Evolutionary conservation across 1,140 invertebrate species (phyloP), one percentile per base, ranked within the genome.

Genomic region (Drosophila neocordata): DNA sequence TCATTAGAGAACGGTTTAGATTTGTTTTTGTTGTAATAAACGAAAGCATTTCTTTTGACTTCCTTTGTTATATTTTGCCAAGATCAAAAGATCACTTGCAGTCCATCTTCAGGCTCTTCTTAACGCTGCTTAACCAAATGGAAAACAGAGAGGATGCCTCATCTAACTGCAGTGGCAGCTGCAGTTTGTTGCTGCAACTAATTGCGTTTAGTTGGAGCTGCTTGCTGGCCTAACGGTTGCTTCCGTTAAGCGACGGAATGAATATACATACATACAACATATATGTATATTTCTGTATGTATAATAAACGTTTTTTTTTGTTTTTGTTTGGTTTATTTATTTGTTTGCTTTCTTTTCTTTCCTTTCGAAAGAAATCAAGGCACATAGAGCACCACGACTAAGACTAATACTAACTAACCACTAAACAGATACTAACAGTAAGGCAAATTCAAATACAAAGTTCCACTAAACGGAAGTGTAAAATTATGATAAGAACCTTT

Each of bases 181-280:
- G 83, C 81, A 82, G 71, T 87, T 88, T 88, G 83, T 87, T 87
- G 83, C 83, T 88, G 79, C 83, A 87, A 87, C 83, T 87, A 87
- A 87, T 87, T 87, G 82, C 82, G 78, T 88, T 87, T 87, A 70
- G 79, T 70, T 74, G 56, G 78, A 75, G 80, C 77, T 77, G 75
- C 65, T 77, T 70, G 31, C 69, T 72, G 51, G 71, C 56, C 73
- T 77, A 77, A 77, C 73, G 73, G 73, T 77, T 63, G 73, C 73
- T 77, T 77, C 73, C 73, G 73, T 77, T 77, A 77, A 76, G 73
- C 73, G 62, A 73, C 65, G 22, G 13, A 59, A 22, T 60, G 22
- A 64, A 65, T 73, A 52, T 63, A 13, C 20, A 52, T 35, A 11
- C 8, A 12, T 35, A 55, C 24, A 24, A 24, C 4, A 24, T 4